Evolutionary conservation across 1,140 invertebrate species (phyloP).

Genomic region (Pantala flavescens): DNA sequence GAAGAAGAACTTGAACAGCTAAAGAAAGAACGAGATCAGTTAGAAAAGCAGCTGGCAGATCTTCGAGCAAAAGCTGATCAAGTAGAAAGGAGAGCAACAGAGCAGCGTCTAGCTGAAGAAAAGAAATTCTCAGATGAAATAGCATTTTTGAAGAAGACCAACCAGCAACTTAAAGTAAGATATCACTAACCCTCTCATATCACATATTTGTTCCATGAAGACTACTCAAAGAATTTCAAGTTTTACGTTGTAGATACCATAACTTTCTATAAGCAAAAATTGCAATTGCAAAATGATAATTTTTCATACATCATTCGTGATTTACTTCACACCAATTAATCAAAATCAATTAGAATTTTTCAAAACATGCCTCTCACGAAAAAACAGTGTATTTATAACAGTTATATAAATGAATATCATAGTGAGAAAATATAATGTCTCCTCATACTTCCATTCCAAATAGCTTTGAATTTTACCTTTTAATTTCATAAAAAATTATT

Average conservation of each 20-base stretch:
- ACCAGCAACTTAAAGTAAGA: slow-evolving; percentile 78
- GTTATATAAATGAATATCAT: too few relatives aligned
- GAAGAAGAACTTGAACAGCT: slow-evolving; percentile 48
- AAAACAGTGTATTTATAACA: too few relatives aligned
- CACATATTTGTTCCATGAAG: neutral
- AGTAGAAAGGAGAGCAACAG: slow-evolving; percentile 70
- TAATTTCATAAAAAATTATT: neutral
- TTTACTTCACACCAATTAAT: too few relatives aligned
- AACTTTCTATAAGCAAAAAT: too few relatives aligned
- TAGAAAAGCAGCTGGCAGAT: slow-evolving; percentile 71
- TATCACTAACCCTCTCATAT: neutral
- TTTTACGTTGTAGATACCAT: neutral
- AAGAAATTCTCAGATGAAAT: slow-evolving; percentile 87
- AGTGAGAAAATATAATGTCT: too few relatives aligned
- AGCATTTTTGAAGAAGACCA: slow-evolving; percentile 82
- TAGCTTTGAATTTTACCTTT: too few relatives aligned
- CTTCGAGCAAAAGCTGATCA: slow-evolving; percentile 75
- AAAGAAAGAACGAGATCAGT: slow-evolving; percentile 54
- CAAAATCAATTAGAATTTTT: too few relatives aligned
- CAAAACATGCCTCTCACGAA: too few relatives aligned
- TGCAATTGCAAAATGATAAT: too few relatives aligned
- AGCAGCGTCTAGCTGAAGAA: slow-evolving; percentile 73
- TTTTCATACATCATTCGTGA: too few relatives aligned
- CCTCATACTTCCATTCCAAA: too few relatives aligned
- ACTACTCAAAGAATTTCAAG: slow-evolving; percentile 6